A percentile compares a stretch with the other conserved stretches of the same genome.
These are phyloP conservation scores for Pollimyrus isidori DNA, from an alignment of 2,113 vertebrate genomes.

Conservation along the genomic window DNA sequence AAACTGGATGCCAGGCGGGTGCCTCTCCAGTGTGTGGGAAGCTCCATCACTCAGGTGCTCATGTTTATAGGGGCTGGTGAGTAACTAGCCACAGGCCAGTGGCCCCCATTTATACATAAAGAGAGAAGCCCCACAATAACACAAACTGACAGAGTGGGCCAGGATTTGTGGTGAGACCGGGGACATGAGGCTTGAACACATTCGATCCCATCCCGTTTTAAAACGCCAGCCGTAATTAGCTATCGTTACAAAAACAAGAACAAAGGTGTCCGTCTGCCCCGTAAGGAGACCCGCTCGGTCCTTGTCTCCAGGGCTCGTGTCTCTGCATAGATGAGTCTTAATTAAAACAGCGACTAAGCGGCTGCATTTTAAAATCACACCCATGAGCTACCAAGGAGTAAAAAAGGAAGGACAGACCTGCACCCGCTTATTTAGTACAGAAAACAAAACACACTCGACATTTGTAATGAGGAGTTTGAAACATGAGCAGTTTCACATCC, in stretches of 20 bases:
- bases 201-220: background rate
- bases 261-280: background rate
- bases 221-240: background rate
- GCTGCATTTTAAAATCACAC: background rate
- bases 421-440: background rate
- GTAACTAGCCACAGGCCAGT: constrained; percentile 51
- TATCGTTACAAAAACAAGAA: background rate
- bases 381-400: background rate
- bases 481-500: background rate
- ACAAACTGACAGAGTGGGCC: background rate
- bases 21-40: constrained; percentile 47
- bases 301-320: background rate
- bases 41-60: constrained; percentile 53
- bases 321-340: background rate
- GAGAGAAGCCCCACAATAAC: background rate
- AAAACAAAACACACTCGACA: background rate
- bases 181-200: background rate
- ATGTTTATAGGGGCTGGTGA: constrained; percentile 63
- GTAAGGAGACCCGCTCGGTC: background rate
- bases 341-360: background rate
- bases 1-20: constrained; percentile 62
- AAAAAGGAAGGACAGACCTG: background rate
- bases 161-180: background rate
- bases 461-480: background rate
- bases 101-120: constrained; percentile 10